phyloP scores from a whole-genome alignment of 2,888 invertebrate species.

The Cataglyphis altisquamis region DNA sequence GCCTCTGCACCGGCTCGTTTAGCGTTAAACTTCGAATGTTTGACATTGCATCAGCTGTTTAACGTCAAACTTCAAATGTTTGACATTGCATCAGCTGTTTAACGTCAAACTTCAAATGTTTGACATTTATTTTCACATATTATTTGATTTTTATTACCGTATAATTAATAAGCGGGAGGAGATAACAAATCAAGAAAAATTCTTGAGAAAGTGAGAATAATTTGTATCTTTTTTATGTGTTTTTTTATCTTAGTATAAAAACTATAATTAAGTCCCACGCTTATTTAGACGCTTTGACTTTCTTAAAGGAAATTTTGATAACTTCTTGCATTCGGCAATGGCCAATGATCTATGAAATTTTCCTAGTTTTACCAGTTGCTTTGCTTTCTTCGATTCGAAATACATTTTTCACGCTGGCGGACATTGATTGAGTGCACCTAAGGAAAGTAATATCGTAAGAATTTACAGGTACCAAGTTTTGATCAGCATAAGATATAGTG shows the following conservation, averaged over 20 bases:
- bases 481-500: slow-evolving; percentile 21
- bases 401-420: slow-evolving; percentile 69
- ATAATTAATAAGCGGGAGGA: neutral
- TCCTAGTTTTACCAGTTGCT: slow-evolving; percentile 13
- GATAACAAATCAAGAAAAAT: neutral
- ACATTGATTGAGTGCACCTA: slow-evolving; percentile 67
- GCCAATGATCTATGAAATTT: slow-evolving; percentile 58
- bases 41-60: neutral
- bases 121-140: neutral
- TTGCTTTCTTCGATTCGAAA: slow-evolving; percentile 63
- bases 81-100: neutral
- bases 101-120: too few relatives aligned
- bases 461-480: slow-evolving; percentile 58
- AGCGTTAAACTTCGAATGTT: too few relatives aligned
- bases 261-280: neutral
- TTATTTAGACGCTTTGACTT: slow-evolving; percentile 3
- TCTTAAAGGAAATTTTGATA: slow-evolving; percentile 35
- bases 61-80: too few relatives aligned
- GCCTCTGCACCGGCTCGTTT: slow-evolving; percentile 4
- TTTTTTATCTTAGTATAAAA: neutral
- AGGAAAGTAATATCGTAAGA: slow-evolving; percentile 65
- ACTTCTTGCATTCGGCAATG: slow-evolving; percentile 36
- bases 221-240: neutral
- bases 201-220: neutral
- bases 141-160: neutral